Conservation (phyloP, 2,797 vertebrate genomes). For the Varecia variegata region DNA sequence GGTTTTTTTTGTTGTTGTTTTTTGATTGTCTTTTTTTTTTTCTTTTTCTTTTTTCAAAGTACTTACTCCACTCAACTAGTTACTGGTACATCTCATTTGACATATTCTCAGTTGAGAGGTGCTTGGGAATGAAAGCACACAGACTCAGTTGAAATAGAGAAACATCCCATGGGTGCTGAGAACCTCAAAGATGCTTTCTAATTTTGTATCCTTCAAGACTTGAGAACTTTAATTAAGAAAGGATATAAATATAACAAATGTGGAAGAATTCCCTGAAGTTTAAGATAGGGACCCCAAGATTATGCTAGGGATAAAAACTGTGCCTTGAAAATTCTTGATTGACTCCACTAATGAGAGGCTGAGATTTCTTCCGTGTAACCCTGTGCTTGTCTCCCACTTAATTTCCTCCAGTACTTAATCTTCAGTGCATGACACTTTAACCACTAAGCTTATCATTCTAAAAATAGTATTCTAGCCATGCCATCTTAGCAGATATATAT, state of each 20-base stretch:
- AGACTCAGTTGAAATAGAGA: not conserved
- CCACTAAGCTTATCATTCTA: conserved; percentile 79
- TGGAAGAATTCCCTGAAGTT: conserved; percentile 71
- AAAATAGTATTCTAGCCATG: conserved; percentile 74
- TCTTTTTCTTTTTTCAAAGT: not conserved
- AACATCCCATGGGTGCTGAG: conserved; percentile 37
- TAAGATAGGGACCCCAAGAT: conserved; percentile 73
- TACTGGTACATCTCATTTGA: not conserved
- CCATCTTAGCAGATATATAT: conserved; percentile 70
- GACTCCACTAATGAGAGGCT: conserved; percentile 78
- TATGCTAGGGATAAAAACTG: conserved; percentile 69
- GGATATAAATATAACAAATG: conserved; percentile 68
- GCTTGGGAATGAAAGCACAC: not conserved
- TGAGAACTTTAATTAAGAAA: conserved; percentile 74
- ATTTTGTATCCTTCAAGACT: conserved; percentile 64
- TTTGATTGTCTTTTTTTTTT: not conserved
- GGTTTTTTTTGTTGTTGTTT: not conserved
- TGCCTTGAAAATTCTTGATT: conserved; percentile 77
- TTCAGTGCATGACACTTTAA: conserved; percentile 80
- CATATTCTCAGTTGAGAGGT: not conserved
- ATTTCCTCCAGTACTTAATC: conserved; percentile 78
- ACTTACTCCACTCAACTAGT: not conserved
- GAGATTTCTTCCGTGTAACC: conserved; percentile 74
- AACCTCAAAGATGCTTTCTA: conserved; percentile 65
- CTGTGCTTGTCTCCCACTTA: conserved; percentile 72